Evolutionary conservation across 2,888 invertebrate genomes (phyloP), one percentile per base, ranked within the genome.

Genomic region (Candidula unifasciata): DNA sequence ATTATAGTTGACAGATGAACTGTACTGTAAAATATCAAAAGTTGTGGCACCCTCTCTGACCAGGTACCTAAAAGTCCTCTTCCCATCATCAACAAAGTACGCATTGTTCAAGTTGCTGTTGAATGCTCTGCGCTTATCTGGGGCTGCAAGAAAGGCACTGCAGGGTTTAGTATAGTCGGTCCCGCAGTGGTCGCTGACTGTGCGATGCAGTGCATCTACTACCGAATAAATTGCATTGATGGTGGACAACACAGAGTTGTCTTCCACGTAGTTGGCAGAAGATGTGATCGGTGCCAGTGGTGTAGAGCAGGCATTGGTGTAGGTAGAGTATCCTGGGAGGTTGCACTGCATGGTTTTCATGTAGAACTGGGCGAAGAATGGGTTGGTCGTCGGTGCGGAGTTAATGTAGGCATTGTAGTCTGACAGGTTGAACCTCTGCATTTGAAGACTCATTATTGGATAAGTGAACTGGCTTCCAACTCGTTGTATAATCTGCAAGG

Each of bases 161-260:
- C 92, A 92, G 3, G 91, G 85, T 18, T 86, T 88, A 3, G 78
- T 81, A 76, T 90, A 91, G 80, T 88, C 78, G 0, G 69, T 69
- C 0, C 91, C 92, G 86, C 92, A 92, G 66, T 88, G 87, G n/a
- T 92, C 89, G 52, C 90, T 89, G 21, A 93, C 88, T 3, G 93
- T 91, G 21, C 90, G 88, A 71, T 93, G 92, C 13, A 94, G 87
- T 6, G 93, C 94, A 54, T 90, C 91, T 5, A 91, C 92, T n/a
- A 93, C 87, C 10, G 93, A 90, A 81, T 93, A 92, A 2, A 94
- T 93, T 16, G 94, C 91, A 85, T 94, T 93, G 68, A 94, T 93
- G 18, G 92, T 93, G 10, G 93, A 90, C 10, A 92, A 85, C 1
- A 92, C 89, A 52, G 89, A 92, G 76, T 89, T 89, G 83, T 92